These are phyloP conservation scores for Potamilus streckersoni DNA, from an alignment of 1,140 invertebrate genomes.

Conservation along the genomic window DNA sequence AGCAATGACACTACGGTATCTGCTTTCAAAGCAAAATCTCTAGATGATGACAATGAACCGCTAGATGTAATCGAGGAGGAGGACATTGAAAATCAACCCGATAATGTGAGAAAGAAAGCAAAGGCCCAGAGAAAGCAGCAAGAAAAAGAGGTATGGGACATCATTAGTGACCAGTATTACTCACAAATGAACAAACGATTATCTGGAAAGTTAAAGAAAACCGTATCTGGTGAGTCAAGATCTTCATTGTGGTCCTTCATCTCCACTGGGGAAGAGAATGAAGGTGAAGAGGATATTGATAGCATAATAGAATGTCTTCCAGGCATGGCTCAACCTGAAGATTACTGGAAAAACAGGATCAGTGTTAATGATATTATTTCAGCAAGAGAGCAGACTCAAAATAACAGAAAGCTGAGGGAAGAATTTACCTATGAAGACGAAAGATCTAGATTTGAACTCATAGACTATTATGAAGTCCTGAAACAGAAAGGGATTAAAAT, in stretches of 20 bases:
- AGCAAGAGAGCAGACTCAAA: constrained; percentile 22
- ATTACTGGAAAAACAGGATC: constrained; percentile 22
- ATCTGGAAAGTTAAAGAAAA: constrained; percentile 33
- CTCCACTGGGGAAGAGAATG: constrained; percentile 41
- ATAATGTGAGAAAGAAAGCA: constrained; percentile 5
- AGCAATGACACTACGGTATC: constrained; percentile 44
- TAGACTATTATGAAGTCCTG: constrained; percentile 47
- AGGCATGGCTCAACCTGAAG: constrained; percentile 39
- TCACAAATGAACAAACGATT: constrained; percentile 25
- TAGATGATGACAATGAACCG: constrained; percentile 30
- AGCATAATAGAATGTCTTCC: constrained; percentile 41
- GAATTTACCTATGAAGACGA: constrained; percentile 19
- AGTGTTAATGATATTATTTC: constrained; percentile 32
- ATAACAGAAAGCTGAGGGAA: constrained; percentile 5
- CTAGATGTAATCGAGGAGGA: constrained; percentile 43
- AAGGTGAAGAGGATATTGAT: constrained; percentile 33
- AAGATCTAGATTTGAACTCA: constrained; percentile 42
- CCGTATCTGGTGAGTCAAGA: constrained; percentile 42
- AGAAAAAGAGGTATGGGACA: constrained; percentile 24
- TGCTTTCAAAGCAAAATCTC: constrained; percentile 40
- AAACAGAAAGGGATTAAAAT: constrained; percentile 33
- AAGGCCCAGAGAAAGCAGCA: constrained; percentile 16
- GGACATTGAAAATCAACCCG: constrained; percentile 24
- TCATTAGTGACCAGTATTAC: constrained; percentile 29
- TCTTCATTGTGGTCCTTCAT: constrained; percentile 48